Evolutionary conservation across 1,140 invertebrate genomes (phyloP), one percentile per base, ranked within the genome.

Genomic region (Sinella curviseta): DNA sequence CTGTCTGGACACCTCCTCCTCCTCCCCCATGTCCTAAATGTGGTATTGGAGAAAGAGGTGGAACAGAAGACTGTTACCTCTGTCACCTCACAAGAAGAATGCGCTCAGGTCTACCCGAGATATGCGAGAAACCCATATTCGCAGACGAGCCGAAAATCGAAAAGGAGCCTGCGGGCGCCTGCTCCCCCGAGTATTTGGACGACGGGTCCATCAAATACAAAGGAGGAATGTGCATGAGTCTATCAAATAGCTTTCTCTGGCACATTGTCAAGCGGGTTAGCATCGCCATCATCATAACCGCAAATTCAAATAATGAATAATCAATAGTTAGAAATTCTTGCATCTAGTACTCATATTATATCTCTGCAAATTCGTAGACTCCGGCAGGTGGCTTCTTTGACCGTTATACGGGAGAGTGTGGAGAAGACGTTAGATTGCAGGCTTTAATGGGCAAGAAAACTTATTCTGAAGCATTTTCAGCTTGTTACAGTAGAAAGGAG

Each of bases 1-100:
- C 77, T 0, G 77, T 39, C 30, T 74, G 67, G 77, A 78, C 26
- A 2, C 77, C 77, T 1, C 30, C 36, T 14, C 34, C 77, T 78
- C 36, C 35, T 0, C 65, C 65, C 1, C 16, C 35, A 0, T 78
- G 77, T 28, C n/a, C 67, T 17, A 28, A 39, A 34, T 78, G 77
- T 55, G 77, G 77, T 55, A 67, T 67, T 8, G 30, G 20, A 2
- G 26, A n/a, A 14, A 17, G 77, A 48, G 77, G 77, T 14, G 31
- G 17, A n/a, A 78, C 65, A 8, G 77, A 78, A 24, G 36, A n/a
- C 17, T 78, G 77, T 48, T 48, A 26, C n/a, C 26, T 78, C 16
- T 78, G 77, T 57, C 14, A 30, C 24, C 20, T 78, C 12, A 78
- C 77, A 16, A 33, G 70, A 30, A 24, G 24, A 34, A 74, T 74